phyloP scores from a whole-genome alignment of 1,140 invertebrate genomes.

The Anoplolepis gracilipes region DNA sequence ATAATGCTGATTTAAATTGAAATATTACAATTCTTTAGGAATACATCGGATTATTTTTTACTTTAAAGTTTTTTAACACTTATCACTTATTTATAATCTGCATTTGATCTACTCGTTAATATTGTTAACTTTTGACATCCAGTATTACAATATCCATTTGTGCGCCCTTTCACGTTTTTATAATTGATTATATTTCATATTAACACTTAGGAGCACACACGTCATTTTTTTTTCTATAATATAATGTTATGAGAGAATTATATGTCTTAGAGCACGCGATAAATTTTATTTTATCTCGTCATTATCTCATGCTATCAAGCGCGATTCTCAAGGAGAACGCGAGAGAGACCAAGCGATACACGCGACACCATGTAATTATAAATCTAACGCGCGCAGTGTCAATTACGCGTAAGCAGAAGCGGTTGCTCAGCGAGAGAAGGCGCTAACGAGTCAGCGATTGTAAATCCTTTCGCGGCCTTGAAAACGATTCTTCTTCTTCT shows the following conservation, averaged over 20 bases:
- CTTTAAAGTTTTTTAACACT: background rate
- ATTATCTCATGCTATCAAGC: background rate
- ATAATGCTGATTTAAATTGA: no score
- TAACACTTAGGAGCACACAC: background rate
- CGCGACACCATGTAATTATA: constrained; percentile 38
- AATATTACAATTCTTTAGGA: background rate
- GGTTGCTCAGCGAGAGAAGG: background rate
- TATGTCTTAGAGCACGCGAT: background rate
- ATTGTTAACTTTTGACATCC: background rate
- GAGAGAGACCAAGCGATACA: background rate
- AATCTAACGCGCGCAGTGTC: constrained; percentile 21
- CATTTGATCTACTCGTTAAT: background rate
- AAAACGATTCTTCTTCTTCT: constrained; percentile 11
- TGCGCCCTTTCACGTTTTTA: background rate
- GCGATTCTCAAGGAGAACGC: background rate
- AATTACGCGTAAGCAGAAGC: constrained; percentile 45
- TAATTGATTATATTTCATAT: background rate
- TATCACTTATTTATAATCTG: background rate
- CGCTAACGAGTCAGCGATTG: constrained; percentile 20
- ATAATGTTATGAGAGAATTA: background rate
- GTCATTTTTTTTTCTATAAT: background rate
- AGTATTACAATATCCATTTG: no score
- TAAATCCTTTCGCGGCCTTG: constrained; percentile 32
- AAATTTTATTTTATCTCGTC: background rate
- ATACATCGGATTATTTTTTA: background rate